Percentiles rank a stretch among this genome's conserved stretches.
phyloP scores from a whole-genome alignment of 2,888 invertebrate species.

The Yponomeuta malinellus region DNA sequence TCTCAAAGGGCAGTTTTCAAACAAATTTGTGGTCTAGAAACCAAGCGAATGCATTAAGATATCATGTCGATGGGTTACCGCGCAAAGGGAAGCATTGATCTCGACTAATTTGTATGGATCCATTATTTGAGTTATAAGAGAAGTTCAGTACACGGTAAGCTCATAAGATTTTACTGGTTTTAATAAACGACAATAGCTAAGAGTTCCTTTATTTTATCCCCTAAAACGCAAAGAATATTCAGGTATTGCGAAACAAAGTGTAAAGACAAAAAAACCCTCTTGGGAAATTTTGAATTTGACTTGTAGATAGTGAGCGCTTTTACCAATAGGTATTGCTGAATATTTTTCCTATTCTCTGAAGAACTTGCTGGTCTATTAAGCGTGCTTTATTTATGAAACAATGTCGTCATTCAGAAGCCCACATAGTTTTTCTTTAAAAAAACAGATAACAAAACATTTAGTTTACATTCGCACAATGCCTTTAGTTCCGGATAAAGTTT shows the following conservation, averaged over 20 bases:
- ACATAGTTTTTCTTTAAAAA: background rate
- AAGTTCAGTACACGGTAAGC: no score
- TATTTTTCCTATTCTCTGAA: background rate
- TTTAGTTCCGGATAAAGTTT: no score
- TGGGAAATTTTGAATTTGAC: background rate
- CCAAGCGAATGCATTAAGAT: no score
- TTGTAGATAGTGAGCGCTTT: background rate
- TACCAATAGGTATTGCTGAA: background rate
- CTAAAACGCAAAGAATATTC: background rate
- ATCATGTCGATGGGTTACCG: no score
- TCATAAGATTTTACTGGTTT: no score
- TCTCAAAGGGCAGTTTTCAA: no score
- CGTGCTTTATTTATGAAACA: background rate
- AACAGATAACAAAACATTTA: background rate
- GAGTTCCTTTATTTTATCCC: background rate
- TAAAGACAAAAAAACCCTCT: background rate
- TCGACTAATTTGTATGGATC: no score
- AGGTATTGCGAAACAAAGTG: background rate
- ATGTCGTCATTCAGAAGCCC: background rate
- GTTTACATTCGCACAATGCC: no score
- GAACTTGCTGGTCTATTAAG: background rate
- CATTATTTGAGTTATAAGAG: no score
- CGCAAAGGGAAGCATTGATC: no score
- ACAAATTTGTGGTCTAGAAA: no score
- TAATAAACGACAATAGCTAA: background rate